A percentile compares a stretch with the other conserved stretches of the same genome.
Evolutionary conservation across 1,140 invertebrate species (phyloP).

Genomic region (Ceratoteleas bidentatus): DNA sequence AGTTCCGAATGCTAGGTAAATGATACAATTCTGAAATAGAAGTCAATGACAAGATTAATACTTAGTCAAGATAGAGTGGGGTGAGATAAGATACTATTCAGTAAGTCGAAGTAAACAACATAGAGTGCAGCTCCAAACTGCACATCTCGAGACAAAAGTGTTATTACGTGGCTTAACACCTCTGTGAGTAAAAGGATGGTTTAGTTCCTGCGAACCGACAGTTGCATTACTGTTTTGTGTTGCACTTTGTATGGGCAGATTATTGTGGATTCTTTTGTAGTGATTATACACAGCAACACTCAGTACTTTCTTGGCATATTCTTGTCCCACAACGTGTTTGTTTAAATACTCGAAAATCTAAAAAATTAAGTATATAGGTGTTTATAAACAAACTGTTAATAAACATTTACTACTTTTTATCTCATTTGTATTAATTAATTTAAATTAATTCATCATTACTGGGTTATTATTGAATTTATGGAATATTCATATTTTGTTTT

Average conservation of each 20-base stretch:
- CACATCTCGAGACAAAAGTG: no score
- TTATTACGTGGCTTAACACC: slow-evolving; percentile 83
- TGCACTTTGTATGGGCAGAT: slow-evolving; percentile 85
- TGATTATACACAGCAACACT: slow-evolving; percentile 99
- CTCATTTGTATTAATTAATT: no score
- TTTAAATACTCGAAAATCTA: slow-evolving; percentile 97
- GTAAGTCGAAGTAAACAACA: no score
- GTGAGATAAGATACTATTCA: no score
- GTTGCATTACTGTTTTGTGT: slow-evolving; percentile 78
- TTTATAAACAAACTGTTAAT: not conserved
- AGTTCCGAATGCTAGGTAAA: slow-evolving; percentile 89
- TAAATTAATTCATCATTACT: no score
- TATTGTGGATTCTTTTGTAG: slow-evolving; percentile 98
- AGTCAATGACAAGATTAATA: slow-evolving; percentile 15
- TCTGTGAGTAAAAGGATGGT: slow-evolving; percentile 88
- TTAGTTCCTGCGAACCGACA: slow-evolving; percentile 85
- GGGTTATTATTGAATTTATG: not conserved
- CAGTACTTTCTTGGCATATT: slow-evolving; percentile 98
- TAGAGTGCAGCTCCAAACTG: no score
- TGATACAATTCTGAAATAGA: slow-evolving; percentile 88
- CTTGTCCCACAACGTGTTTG: slow-evolving; percentile 98
- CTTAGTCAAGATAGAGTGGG: no score
- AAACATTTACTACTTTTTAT: not conserved
- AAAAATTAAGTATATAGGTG: slow-evolving; percentile 52
- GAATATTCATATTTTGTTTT: no score